These are phyloP conservation scores for Brotula barbata DNA, from an alignment of 2,797 vertebrate genomes.

Conservation along the genomic window DNA sequence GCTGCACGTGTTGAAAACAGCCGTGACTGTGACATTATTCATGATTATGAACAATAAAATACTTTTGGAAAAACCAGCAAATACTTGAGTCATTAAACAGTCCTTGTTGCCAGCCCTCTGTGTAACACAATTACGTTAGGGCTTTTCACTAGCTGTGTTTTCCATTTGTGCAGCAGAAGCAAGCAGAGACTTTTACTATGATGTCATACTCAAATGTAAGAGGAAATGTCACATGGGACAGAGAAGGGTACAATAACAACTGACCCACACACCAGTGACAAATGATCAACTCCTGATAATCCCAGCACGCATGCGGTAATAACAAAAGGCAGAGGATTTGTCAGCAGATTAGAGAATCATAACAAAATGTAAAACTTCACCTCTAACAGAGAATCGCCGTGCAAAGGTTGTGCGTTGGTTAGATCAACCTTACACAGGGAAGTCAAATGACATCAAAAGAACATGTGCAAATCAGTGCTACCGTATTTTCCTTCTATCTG, in stretches of 20 bases:
- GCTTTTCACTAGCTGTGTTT: constrained; percentile 30
- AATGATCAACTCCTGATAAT: constrained; percentile 46
- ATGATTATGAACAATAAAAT: too few relatives aligned
- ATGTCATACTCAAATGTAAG: constrained; percentile 48
- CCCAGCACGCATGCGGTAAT: constrained; percentile 20
- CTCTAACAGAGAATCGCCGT: constrained; percentile 46
- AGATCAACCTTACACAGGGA: constrained; percentile 45
- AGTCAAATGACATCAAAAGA: constrained; percentile 13
- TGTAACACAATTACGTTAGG: constrained; percentile 45
- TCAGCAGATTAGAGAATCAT: constrained; percentile 35
- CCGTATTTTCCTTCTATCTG: constrained; percentile 8
- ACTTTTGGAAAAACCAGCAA: too few relatives aligned
- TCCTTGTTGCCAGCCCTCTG: background rate
- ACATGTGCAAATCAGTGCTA: constrained; percentile 34
- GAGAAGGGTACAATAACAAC: constrained; percentile 55
- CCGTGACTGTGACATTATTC: too few relatives aligned
- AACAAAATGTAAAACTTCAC: constrained; percentile 39
- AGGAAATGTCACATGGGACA: constrained; percentile 14
- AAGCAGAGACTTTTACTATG: constrained; percentile 16
- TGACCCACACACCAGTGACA: constrained; percentile 39
- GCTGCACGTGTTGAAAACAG: too few relatives aligned
- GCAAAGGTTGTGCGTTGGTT: constrained; percentile 38
- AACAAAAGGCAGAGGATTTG: constrained; percentile 42
- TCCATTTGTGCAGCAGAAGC: background rate
- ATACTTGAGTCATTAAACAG: too few relatives aligned